Evolutionary conservation across 2,797 vertebrate species (phyloP).

Genomic region (Paratrypauchen microcephalus): DNA sequence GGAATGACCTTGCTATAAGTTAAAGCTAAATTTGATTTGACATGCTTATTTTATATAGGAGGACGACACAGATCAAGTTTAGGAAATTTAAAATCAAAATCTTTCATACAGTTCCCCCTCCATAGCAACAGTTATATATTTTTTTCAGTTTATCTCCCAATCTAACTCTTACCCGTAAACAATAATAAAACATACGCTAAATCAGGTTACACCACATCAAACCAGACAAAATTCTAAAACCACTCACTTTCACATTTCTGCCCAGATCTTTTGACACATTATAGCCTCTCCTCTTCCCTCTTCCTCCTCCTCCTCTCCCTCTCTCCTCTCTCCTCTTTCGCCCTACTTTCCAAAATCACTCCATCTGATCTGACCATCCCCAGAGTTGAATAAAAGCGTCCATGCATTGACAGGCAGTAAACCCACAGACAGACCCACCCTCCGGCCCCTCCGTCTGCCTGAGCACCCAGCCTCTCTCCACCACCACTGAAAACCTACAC

Average conservation of each 20-base stretch:
- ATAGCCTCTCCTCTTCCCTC: background rate
- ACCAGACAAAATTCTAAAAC: background rate
- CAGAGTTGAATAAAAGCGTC: conserved; percentile 81
- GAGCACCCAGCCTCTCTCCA: conserved; percentile 16
- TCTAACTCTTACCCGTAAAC: too few relatives aligned
- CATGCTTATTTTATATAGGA: too few relatives aligned
- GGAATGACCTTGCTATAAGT: too few relatives aligned
- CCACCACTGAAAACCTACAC: conserved; percentile 46
- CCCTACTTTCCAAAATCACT: conserved; percentile 60
- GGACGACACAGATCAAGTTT: too few relatives aligned
- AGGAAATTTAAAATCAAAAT: too few relatives aligned
- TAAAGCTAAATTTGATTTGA: too few relatives aligned
- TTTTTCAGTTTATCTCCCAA: too few relatives aligned
- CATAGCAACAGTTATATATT: too few relatives aligned
- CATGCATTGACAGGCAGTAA: conserved; percentile 73
- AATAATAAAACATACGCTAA: background rate
- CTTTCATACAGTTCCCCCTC: too few relatives aligned
- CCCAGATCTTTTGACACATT: background rate
- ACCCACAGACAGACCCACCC: conserved; percentile 76
- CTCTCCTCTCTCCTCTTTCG: conserved; percentile 30
- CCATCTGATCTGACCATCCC: conserved; percentile 72
- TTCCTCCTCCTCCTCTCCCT: background rate
- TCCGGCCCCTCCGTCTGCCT: conserved; percentile 57
- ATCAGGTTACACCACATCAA: background rate
- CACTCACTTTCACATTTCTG: background rate